phyloP scores from a whole-genome alignment of 2,113 vertebrate genomes.

The Cavia aperea region DNA sequence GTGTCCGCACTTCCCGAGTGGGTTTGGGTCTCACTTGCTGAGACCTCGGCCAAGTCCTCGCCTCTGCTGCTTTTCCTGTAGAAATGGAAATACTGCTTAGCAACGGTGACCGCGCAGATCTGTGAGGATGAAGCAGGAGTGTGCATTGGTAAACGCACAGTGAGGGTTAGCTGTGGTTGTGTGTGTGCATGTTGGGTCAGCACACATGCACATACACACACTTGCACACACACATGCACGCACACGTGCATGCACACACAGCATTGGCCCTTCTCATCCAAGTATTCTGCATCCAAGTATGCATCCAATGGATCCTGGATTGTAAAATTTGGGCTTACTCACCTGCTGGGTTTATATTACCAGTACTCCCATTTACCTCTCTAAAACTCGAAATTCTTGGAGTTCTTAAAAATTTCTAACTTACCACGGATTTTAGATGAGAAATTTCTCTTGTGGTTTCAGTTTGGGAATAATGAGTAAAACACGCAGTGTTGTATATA shows the following conservation, averaged over 20 bases:
- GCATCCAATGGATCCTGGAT: neutral
- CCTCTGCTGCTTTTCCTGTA: no score
- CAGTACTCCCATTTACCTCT: constrained; percentile 68
- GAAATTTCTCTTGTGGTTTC: constrained; percentile 68
- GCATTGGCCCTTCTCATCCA: neutral
- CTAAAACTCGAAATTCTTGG: constrained; percentile 72
- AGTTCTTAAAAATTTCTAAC: constrained; percentile 87
- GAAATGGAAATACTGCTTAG: no score
- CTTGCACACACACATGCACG: neutral
- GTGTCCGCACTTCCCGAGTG: fast-evolving
- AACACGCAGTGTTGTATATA: constrained; percentile 82
- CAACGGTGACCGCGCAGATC: fast-evolving
- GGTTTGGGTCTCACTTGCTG: neutral
- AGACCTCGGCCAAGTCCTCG: neutral
- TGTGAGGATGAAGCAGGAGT: neutral
- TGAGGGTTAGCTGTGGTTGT: fast-evolving
- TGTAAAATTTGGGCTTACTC: constrained; percentile 84
- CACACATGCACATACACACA: neutral
- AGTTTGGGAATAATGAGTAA: constrained; percentile 79
- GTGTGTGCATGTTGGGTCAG: fast-evolving
- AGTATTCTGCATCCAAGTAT: no score
- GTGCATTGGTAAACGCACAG: fast-evolving
- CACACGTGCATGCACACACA: neutral
- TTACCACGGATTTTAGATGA: constrained; percentile 82
- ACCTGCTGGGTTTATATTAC: constrained; percentile 79